phyloP scores from a whole-genome alignment of 2,797 vertebrate species.

The Taeniopygia guttata region DNA sequence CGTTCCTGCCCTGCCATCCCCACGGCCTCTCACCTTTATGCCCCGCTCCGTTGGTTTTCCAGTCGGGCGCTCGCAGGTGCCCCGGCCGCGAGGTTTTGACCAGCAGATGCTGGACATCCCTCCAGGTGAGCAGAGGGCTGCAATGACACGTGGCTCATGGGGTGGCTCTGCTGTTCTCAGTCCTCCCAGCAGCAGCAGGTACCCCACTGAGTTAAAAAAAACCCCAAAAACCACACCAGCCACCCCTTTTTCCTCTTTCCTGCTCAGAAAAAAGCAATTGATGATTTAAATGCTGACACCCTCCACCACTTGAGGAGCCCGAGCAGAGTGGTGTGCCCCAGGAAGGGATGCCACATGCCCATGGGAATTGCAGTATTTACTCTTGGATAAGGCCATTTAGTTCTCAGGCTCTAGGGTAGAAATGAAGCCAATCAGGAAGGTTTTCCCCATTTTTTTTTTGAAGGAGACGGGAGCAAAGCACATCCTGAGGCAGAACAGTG shows the following conservation, averaged over 20 bases:
- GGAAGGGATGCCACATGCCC: not conserved
- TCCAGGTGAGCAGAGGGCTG: conserved; percentile 79
- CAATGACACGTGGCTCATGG: not conserved
- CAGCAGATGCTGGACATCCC: conserved; percentile 79
- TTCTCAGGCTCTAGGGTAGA: not conserved
- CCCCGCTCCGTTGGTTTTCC: conserved; percentile 78
- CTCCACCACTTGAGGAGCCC: not conserved
- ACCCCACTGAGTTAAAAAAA: not conserved
- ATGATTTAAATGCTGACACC: not conserved
- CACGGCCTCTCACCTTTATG: conserved; percentile 68
- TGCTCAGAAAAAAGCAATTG: not conserved
- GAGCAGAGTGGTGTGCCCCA: not conserved
- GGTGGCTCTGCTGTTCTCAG: not conserved
- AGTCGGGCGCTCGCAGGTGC: conserved; percentile 76
- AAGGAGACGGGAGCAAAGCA: not conserved
- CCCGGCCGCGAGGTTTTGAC: conserved; percentile 78
- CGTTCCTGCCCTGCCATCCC: not conserved
- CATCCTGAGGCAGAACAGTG: not conserved
- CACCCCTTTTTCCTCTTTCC: not conserved
- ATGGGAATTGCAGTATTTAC: not conserved
- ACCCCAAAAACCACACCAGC: rapidly evolving
- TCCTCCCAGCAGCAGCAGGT: not conserved
- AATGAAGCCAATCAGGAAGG: not conserved
- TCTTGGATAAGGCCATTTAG: not conserved
- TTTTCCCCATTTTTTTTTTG: not conserved